phyloP scores from a whole-genome alignment of 2,113 vertebrate genomes.

The Lota lota region DNA sequence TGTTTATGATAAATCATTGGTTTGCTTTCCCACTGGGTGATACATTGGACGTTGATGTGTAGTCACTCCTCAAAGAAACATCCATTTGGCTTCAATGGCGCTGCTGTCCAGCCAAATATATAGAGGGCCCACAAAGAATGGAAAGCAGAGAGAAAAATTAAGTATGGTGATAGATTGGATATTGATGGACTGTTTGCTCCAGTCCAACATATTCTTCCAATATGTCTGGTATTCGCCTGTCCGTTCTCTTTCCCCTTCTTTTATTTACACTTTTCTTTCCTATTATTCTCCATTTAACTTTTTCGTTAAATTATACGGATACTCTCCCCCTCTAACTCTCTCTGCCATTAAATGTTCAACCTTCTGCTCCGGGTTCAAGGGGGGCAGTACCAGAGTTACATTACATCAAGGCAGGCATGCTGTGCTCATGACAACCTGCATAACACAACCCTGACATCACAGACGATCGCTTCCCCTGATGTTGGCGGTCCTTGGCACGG shows the following conservation, averaged over 20 bases:
- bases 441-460: constrained; percentile 62
- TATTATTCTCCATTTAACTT: not conserved
- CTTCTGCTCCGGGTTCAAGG: constrained; percentile 30
- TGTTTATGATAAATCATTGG: constrained; percentile 45
- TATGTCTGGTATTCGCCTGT: constrained; percentile 7
- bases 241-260: not conserved
- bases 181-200: constrained; percentile 43
- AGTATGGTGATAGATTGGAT: constrained; percentile 26
- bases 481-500: constrained; percentile 45
- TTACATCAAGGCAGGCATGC: constrained; percentile 51
- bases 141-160: constrained; percentile 8
- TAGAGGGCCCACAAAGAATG: not conserved
- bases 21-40: constrained; percentile 13
- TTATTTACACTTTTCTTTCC: not conserved
- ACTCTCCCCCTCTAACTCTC: not conserved
- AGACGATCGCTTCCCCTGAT: constrained; percentile 44
- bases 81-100: not conserved
- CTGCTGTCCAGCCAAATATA: constrained; percentile 7
- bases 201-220: constrained; percentile 19
- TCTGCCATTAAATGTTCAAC: constrained; percentile 25
- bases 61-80: constrained; percentile 22
- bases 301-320: too few species aligned
- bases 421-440: constrained; percentile 53
- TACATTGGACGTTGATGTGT: constrained; percentile 27
- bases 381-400: constrained; percentile 37